A percentile compares a stretch with the other conserved stretches of the same genome.
These are phyloP conservation scores for Drosophila suboccidentalis DNA, from an alignment of 2,888 invertebrate species.

Conservation along the genomic window DNA sequence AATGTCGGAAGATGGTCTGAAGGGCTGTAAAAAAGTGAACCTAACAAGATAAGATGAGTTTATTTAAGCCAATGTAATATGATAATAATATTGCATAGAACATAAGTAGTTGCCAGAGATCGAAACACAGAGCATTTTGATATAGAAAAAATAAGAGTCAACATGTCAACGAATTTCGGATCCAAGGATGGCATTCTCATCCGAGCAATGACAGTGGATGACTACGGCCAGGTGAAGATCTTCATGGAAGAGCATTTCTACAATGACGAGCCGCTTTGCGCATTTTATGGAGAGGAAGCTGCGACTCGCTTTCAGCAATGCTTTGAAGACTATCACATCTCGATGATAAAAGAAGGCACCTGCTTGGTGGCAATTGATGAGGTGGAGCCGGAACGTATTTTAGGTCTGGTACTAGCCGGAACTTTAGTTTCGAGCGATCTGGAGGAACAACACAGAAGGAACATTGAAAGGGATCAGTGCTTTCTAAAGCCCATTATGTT, in stretches of 20 bases:
- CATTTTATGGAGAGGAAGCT: background rate
- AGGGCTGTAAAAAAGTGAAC: no score
- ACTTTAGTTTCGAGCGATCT: background rate
- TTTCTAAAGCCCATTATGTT: conserved; percentile 24
- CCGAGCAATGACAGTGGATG: conserved; percentile 27
- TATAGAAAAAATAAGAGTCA: background rate
- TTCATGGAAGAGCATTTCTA: background rate
- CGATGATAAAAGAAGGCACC: conserved; percentile 10
- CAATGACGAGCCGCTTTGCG: conserved; percentile 1
- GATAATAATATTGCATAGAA: no score
- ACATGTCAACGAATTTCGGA: conserved; percentile 6
- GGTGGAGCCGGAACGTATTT: conserved; percentile 18
- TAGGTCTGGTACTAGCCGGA: background rate
- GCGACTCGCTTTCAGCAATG: background rate
- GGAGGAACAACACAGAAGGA: background rate
- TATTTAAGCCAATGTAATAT: no score
- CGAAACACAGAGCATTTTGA: no score
- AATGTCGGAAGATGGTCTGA: no score
- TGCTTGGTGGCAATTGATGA: conserved; percentile 32
- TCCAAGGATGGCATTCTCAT: conserved; percentile 25
- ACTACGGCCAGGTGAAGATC: conserved; percentile 1
- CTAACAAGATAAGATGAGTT: no score
- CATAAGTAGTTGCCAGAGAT: no score
- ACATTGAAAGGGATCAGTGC: background rate
- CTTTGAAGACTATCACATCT: background rate